Conservation (phyloP, 2,888 invertebrate genomes). For the Mimas tiliae region DNA sequence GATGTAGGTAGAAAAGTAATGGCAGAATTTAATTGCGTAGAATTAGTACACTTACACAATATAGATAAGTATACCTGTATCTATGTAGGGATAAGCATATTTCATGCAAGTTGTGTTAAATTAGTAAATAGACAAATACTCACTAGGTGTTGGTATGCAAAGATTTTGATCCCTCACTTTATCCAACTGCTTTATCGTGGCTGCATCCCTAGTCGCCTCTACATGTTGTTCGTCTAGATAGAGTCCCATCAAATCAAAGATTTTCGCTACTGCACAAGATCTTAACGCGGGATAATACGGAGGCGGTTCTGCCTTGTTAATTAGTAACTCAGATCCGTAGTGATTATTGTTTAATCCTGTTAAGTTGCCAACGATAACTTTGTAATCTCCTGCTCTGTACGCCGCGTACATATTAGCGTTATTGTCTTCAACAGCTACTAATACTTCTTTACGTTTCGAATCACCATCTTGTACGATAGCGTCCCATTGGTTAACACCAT, state of each 20-base stretch:
- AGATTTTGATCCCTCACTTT: conserved; percentile 58
- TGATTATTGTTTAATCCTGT: conserved; percentile 67
- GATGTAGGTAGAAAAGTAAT: too few relatives aligned
- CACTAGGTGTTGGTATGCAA: conserved; percentile 69
- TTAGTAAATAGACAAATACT: conserved; percentile 43
- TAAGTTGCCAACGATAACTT: conserved; percentile 85
- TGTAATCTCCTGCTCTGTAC: conserved; percentile 86
- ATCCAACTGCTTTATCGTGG: conserved; percentile 64
- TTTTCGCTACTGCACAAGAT: conserved; percentile 58
- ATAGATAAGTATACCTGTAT: too few relatives aligned
- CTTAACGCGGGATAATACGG: conserved; percentile 63
- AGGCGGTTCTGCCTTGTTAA: conserved; percentile 58
- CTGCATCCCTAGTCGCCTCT: conserved; percentile 55
- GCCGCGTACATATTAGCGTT: conserved; percentile 80
- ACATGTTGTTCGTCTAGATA: conserved; percentile 59
- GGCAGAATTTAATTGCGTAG: too few relatives aligned
- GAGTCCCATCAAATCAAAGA: conserved; percentile 62
- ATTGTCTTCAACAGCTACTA: conserved; percentile 85
- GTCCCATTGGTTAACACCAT: conserved; percentile 89
- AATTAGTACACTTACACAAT: too few relatives aligned
- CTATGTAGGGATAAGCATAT: too few relatives aligned
- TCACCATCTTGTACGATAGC: conserved; percentile 78
- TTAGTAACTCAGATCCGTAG: conserved; percentile 65
- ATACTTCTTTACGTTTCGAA: conserved; percentile 82
- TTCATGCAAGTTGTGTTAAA: background rate